Percentiles rank a stretch among this genome's conserved stretches.
phyloP scores from a whole-genome alignment of 2,797 vertebrate species.

The Acestrorhynchus altus region DNA sequence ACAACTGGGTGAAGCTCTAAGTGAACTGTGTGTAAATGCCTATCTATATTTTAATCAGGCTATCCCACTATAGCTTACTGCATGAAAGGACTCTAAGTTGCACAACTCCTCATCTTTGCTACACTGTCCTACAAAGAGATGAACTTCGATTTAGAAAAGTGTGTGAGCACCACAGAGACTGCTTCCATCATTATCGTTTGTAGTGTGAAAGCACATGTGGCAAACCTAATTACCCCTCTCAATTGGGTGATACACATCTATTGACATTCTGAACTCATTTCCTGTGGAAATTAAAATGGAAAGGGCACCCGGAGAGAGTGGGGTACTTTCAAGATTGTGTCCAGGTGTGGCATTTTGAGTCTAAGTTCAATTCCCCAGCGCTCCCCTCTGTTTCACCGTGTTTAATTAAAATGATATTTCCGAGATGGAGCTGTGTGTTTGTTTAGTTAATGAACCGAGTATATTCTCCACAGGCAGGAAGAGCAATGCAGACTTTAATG shows the following conservation, averaged over 20 bases:
- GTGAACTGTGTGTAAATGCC: too few species aligned
- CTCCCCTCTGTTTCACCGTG: constrained; percentile 66
- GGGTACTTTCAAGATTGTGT: constrained; percentile 65
- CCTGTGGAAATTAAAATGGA: constrained; percentile 70
- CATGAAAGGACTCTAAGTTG: constrained; percentile 47
- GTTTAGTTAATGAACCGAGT: constrained; percentile 78
- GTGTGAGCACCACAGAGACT: constrained; percentile 66
- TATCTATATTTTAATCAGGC: not conserved
- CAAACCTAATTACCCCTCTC: constrained; percentile 77
- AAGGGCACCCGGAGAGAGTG: constrained; percentile 71
- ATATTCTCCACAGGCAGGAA: constrained; percentile 75
- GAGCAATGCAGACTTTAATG: constrained; percentile 76
- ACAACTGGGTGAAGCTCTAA: too few species aligned
- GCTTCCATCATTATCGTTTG: constrained; percentile 76
- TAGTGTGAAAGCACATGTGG: constrained; percentile 69
- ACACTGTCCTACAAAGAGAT: constrained; percentile 63
- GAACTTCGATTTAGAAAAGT: constrained; percentile 64
- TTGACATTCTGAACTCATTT: constrained; percentile 72
- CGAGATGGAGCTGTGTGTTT: constrained; percentile 76
- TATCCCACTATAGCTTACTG: not conserved
- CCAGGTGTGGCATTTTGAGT: constrained; percentile 79
- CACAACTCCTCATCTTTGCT: constrained; percentile 65
- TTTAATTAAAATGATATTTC: constrained; percentile 84
- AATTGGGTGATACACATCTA: constrained; percentile 73
- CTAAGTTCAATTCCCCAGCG: constrained; percentile 45